A percentile compares a stretch with the other conserved stretches of the same genome.
phyloP scores from a whole-genome alignment of 2,113 vertebrate species.

The Raphicerus campestris region DNA sequence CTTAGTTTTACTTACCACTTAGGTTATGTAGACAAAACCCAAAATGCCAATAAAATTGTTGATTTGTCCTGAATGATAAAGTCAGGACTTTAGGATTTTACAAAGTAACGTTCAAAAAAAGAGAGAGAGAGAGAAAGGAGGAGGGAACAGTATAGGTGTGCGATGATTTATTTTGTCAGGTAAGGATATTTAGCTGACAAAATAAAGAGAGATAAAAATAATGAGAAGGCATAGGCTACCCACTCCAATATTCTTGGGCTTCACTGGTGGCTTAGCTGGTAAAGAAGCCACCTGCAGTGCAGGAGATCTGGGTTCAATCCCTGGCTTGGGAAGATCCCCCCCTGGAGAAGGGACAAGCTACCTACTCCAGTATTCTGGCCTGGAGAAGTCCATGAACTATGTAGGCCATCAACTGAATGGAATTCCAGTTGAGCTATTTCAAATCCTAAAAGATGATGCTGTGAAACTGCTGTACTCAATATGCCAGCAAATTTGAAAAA shows the following conservation, averaged over 20 bases:
- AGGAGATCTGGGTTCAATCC: not conserved
- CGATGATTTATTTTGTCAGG: not conserved
- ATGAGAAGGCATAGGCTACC: not conserved
- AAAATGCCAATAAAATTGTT: not conserved
- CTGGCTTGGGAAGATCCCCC: not conserved
- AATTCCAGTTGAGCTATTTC: not conserved
- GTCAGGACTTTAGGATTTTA: not conserved
- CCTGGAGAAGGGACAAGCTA: not conserved
- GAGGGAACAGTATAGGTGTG: not conserved
- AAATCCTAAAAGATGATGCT: not conserved
- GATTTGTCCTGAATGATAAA: not conserved
- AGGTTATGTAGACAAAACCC: not conserved
- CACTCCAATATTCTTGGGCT: not conserved
- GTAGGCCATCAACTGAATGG: not conserved
- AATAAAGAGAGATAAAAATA: not conserved
- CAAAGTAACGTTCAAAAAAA: not conserved
- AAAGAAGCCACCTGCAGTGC: not conserved
- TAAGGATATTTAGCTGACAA: not conserved
- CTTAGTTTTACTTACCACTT: not conserved
- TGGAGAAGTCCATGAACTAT: not conserved
- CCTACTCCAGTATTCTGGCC: not conserved
- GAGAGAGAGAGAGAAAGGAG: not conserved
- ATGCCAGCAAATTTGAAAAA: not conserved
- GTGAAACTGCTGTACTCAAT: not conserved
- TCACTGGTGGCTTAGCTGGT: not conserved